phyloP scores from a whole-genome alignment of 2,888 invertebrate species.

The Oxystoma pomonae region DNA sequence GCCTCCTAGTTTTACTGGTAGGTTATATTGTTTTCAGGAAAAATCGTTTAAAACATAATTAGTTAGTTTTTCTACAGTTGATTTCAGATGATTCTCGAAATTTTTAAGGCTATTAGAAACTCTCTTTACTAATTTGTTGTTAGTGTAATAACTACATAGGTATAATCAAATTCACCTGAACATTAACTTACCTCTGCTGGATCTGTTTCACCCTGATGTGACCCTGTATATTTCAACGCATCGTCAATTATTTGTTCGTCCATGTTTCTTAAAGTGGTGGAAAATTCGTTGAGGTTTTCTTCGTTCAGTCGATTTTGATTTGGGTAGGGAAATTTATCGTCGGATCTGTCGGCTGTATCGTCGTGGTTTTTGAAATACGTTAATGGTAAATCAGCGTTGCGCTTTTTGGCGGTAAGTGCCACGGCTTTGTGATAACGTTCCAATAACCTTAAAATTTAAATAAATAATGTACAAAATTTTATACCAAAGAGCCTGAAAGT shows the following conservation, averaged over 20 bases:
- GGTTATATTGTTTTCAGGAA: no score
- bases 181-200: slow-evolving; percentile 50
- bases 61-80: no score
- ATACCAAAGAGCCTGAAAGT: no score
- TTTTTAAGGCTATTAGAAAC: no score
- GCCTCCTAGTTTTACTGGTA: no score
- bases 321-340: not conserved
- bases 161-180: no score
- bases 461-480: no score
- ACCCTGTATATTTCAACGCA: slow-evolving; percentile 66
- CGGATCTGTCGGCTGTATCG: slow-evolving; percentile 15
- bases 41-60: no score
- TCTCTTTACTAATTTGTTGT: no score
- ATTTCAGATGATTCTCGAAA: no score
- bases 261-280: slow-evolving; percentile 67
- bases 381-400: slow-evolving; percentile 40
- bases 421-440: slow-evolving; percentile 56
- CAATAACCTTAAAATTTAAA: slow-evolving; percentile 43
- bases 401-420: slow-evolving; percentile 36
- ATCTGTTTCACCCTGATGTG: slow-evolving; percentile 60
- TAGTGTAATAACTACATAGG: no score
- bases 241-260: slow-evolving; percentile 77
- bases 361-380: slow-evolving; percentile 38
- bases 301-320: slow-evolving; percentile 35
- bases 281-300: slow-evolving; percentile 61